Conservation (phyloP, 1,140 invertebrate genomes). For the Melipona quadrifasciata region DNA sequence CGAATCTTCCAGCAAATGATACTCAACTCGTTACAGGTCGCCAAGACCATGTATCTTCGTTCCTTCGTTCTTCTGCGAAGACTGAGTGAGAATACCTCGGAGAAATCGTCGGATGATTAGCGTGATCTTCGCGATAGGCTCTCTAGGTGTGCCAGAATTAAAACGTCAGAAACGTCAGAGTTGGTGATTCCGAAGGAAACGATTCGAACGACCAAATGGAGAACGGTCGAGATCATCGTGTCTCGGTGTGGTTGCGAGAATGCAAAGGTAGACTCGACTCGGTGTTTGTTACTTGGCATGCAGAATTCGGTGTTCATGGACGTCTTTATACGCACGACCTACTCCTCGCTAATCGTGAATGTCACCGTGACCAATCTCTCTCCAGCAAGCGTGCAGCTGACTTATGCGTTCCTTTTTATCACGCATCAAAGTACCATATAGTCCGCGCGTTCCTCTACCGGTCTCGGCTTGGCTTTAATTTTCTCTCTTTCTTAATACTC, state of each 20-base stretch:
- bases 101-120: background rate
- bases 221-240: background rate
- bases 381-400: constrained; percentile 13
- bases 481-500: background rate
- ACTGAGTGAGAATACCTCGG: background rate
- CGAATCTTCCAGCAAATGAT: background rate
- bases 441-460: background rate
- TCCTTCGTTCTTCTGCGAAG: background rate
- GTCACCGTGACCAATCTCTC: constrained; percentile 39
- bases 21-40: background rate
- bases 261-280: background rate
- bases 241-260: background rate
- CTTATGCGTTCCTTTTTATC: constrained; percentile 23
- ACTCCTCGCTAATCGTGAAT: constrained; percentile 18
- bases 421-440: background rate
- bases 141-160: background rate
- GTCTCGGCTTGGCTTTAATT: background rate
- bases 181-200: background rate
- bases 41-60: background rate
- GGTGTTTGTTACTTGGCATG: background rate
- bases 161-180: background rate
- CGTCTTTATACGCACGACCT: background rate
- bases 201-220: too few relatives aligned
- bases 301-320: background rate
- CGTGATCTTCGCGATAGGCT: background rate